Evolutionary conservation across 2,797 vertebrate genomes (phyloP).

Genomic region (Selene dorsalis): DNA sequence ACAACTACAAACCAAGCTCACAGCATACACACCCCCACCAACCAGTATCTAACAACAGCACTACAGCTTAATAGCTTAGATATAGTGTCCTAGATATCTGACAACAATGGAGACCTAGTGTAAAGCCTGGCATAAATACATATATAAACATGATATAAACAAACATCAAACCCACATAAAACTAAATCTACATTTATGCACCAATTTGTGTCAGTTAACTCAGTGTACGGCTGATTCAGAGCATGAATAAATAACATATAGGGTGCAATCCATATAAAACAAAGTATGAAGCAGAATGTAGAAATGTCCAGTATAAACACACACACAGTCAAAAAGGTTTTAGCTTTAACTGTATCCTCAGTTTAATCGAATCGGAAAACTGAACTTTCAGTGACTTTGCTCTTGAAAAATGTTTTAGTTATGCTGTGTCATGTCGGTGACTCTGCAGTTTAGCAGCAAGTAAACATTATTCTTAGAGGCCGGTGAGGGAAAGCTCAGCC

Average conservation of each 20-base stretch:
- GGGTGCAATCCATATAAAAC: not conserved
- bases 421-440: too few species aligned
- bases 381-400: not conserved
- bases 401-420: not conserved
- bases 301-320: not conserved
- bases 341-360: not conserved
- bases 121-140: not conserved
- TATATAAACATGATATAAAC: not conserved
- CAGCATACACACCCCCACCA: not conserved
- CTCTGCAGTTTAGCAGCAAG: too few species aligned
- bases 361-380: not conserved
- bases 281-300: not conserved
- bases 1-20: not conserved
- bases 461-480: too few species aligned
- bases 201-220: not conserved
- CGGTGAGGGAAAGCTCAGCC: not conserved
- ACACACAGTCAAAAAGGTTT: not conserved
- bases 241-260: not conserved
- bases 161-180: not conserved
- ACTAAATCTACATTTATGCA: not conserved
- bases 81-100: not conserved
- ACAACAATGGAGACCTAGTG: not conserved
- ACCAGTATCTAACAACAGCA: not conserved
- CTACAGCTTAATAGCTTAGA: not conserved
- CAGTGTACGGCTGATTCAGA: not conserved